Base-by-base conservation (phyloP, 2,797 vertebrate genomes). In the Crocidura indochinensis region DNA sequence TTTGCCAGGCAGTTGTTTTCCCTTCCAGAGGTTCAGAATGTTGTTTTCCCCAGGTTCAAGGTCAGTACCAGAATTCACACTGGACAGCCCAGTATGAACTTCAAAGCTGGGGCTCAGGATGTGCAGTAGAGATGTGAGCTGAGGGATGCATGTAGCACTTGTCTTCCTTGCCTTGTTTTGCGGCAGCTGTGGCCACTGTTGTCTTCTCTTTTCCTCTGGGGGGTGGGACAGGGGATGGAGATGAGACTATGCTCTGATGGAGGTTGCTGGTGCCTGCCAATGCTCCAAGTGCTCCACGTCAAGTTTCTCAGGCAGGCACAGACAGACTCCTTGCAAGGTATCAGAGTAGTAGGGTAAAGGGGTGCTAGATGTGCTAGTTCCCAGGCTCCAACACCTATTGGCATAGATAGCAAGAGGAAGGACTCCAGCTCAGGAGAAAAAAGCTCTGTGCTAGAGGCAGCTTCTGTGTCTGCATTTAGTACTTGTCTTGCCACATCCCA, bases 161-260 rank as follows among this genome's bases (percentile, higher is more conserved):
- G 56, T 60, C 56, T 60, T 20, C 22, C 56, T 20, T 2, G 56
- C 19, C 19, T 64, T 60, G 19, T 60, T 46, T 75, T 38, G 65
- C 22, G 51, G 80, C 14, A 79, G n/a, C 46, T 0, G 1, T 20
- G 51, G 9, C 65, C 51, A 6, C 49, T 1, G 1, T 24, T 44
- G 22, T 5, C 22, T 74, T 77, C 91, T 80, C 62, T 20, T 53
- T 53, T 51, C 38, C 22, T 75, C 53, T 73, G 22, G 53, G 53
- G 20, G 77, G 60, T 89, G 84, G 69, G 38, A 38, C 38, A 77
- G 31, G 73, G 90, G 73, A 62, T 7, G 49, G 80, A 77, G 71
- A 22, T 51, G 49, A 84, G 49, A 26, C 71, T 8, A 27, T 10
- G 22, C 49, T 8, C 0, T 78, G n/a, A 78, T 75, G n/a, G 24